Percentiles rank a stretch among this genome's conserved stretches.
These are phyloP conservation scores for Proales similis DNA, from an alignment of 1,140 invertebrate genomes.

Conservation along the genomic window DNA sequence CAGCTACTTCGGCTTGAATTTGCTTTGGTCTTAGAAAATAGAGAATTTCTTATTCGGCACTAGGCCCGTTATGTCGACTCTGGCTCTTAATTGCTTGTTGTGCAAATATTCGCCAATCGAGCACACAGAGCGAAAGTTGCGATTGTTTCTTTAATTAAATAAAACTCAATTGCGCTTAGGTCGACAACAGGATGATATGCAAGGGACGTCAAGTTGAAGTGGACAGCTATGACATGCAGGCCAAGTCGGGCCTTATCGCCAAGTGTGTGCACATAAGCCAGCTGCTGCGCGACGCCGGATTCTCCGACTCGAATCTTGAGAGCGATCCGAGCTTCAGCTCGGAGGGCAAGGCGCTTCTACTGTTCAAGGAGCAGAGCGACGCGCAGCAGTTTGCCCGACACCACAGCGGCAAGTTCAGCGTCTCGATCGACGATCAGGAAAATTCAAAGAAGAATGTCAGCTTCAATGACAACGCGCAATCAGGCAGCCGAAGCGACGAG, in stretches of 20 bases:
- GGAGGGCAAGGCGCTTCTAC: slow-evolving; percentile 24
- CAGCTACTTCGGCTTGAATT: too few species aligned
- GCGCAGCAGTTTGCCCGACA: slow-evolving; percentile 16
- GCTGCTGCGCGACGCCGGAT: slow-evolving; percentile 6
- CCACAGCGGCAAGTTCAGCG: slow-evolving; percentile 27
- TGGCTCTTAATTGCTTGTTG: too few species aligned
- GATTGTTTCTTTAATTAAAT: neutral
- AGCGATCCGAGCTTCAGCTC: slow-evolving; percentile 22
- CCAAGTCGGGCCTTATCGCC: slow-evolving; percentile 33
- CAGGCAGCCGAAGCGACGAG: neutral
- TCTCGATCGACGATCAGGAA: slow-evolving; percentile 2
- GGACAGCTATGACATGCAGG: slow-evolving; percentile 29
- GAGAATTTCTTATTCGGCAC: too few species aligned
- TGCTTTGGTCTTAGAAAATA: too few species aligned
- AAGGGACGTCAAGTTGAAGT: slow-evolving; percentile 37
- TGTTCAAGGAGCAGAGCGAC: slow-evolving; percentile 25
- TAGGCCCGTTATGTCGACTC: too few species aligned
- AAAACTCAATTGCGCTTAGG: slow-evolving; percentile 8
- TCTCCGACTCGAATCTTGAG: slow-evolving; percentile 19
- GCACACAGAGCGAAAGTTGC: too few species aligned
- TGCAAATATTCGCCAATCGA: too few species aligned
- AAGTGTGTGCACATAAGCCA: slow-evolving; percentile 29
- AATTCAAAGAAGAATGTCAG: slow-evolving; percentile 31
- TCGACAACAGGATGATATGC: slow-evolving; percentile 38
- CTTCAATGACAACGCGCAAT: neutral